A percentile compares a stretch with the other conserved stretches of the same genome.
phyloP scores from a whole-genome alignment of 37 sponge, comb jelly and placozoan genomes.

The Haliclona indistincta region DNA sequence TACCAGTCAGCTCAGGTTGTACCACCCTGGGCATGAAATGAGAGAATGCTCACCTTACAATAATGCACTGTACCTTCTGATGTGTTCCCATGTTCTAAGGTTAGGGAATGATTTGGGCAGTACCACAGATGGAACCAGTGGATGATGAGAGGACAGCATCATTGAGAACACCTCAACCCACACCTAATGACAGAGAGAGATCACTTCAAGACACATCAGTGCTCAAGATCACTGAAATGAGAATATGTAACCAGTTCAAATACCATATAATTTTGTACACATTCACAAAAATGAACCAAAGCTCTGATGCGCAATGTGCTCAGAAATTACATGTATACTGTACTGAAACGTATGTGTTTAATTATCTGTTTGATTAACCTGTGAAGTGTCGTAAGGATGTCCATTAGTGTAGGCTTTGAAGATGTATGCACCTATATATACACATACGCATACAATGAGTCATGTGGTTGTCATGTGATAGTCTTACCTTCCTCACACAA shows the following conservation, averaged over 20 bases:
- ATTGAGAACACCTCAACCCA: slow-evolving; percentile 22
- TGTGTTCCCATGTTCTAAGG: slow-evolving; percentile 67
- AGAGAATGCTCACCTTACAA: background rate
- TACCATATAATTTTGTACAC: background rate
- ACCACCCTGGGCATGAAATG: slow-evolving; percentile 14
- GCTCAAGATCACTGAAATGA: slow-evolving; percentile 30
- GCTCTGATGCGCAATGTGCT: too few relatives aligned
- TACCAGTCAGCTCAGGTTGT: slow-evolving; percentile 72
- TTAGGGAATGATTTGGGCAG: slow-evolving; percentile 68
- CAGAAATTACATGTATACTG: background rate
- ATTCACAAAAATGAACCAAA: too few relatives aligned
- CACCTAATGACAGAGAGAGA: slow-evolving; percentile 54
- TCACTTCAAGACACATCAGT: too few relatives aligned
- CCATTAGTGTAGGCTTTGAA: slow-evolving; percentile 86
- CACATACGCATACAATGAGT: background rate
- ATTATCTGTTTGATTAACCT: too few relatives aligned
- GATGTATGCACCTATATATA: slow-evolving; percentile 56
- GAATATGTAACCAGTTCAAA: too few relatives aligned
- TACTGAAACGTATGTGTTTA: background rate
- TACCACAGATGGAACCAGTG: slow-evolving; percentile 72
- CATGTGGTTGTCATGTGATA: background rate
- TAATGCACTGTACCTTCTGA: slow-evolving; percentile 30
- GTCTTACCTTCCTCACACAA: slow-evolving; percentile 78
- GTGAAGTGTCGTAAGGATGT: slow-evolving; percentile 85
- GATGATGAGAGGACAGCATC: background rate